These are phyloP conservation scores for Brachyalestes nurse DNA, from an alignment of 2,797 vertebrate genomes.

Conservation along the genomic window DNA sequence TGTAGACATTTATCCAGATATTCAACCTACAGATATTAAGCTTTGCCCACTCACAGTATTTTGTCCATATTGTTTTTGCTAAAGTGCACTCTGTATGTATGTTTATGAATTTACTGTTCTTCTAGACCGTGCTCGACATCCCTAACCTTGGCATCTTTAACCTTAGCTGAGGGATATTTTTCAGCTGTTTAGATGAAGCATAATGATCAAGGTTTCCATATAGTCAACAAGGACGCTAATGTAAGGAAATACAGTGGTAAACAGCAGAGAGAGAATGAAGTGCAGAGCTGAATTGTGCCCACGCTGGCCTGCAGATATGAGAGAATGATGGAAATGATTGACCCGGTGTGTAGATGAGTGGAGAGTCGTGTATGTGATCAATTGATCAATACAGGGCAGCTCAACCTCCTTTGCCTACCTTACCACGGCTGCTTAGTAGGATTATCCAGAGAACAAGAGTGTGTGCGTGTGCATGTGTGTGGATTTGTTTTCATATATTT, in stretches of 20 bases:
- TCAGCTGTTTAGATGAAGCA: too few species aligned
- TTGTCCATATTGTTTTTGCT: too few species aligned
- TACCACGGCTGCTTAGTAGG: slow-evolving; percentile 26
- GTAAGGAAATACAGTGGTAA: background rate
- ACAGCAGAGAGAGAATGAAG: background rate
- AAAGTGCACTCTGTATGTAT: too few species aligned
- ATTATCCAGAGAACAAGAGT: slow-evolving; percentile 19
- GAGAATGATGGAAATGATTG: slow-evolving; percentile 36
- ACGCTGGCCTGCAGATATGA: slow-evolving; percentile 40
- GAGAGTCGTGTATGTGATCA: slow-evolving; percentile 30
- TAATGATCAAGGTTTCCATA: too few species aligned
- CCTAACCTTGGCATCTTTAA: too few species aligned
- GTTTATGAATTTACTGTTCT: too few species aligned
- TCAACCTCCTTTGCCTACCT: slow-evolving; percentile 39
- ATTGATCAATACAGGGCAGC: slow-evolving; percentile 33
- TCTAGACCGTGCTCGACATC: too few species aligned
- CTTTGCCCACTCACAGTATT: too few species aligned
- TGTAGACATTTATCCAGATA: too few species aligned
- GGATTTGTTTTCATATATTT: background rate
- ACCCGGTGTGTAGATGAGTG: slow-evolving; percentile 34
- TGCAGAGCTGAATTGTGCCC: background rate
- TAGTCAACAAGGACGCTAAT: background rate
- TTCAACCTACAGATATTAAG: too few species aligned
- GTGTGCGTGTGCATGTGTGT: background rate
- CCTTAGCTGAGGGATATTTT: too few species aligned